Percentiles rank a stretch among this genome's conserved stretches.
phyloP scores from a whole-genome alignment of 2,888 invertebrate species.

The Machimus rusticus region DNA sequence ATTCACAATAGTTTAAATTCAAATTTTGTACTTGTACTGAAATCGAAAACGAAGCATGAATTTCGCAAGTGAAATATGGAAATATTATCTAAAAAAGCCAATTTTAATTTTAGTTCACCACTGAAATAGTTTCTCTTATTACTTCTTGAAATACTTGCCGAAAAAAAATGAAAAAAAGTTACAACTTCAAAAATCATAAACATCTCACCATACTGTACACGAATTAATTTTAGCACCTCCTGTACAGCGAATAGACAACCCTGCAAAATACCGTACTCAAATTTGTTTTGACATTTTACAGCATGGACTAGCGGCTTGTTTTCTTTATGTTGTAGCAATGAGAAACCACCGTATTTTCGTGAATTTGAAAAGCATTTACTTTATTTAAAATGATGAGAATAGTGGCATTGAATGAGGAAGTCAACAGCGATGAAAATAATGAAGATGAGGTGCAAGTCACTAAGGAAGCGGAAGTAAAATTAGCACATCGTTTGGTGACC shows the following conservation, averaged over 20 bases:
- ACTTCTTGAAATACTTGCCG: neutral
- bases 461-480: slow-evolving; percentile 50
- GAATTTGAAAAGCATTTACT: neutral
- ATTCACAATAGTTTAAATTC: neutral
- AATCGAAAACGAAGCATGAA: neutral
- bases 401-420: slow-evolving; percentile 50
- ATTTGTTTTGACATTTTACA: slow-evolving; percentile 4
- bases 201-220: neutral
- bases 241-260: neutral
- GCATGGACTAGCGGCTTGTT: neutral
- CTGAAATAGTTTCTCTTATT: neutral
- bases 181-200: neutral
- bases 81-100: neutral
- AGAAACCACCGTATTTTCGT: neutral
- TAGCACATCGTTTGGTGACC: neutral
- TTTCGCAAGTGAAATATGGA: neutral
- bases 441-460: slow-evolving; percentile 50
- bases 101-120: neutral
- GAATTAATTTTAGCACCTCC: neutral
- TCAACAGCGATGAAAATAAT: slow-evolving; percentile 43
- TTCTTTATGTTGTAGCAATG: neutral
- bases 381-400: slow-evolving; percentile 49
- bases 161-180: neutral
- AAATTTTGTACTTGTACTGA: neutral
- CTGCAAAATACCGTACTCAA: neutral